A percentile compares a stretch with the other conserved stretches of the same genome.
phyloP scores from a whole-genome alignment of 2,113 vertebrate genomes.

The Megaceryle torquata region DNA sequence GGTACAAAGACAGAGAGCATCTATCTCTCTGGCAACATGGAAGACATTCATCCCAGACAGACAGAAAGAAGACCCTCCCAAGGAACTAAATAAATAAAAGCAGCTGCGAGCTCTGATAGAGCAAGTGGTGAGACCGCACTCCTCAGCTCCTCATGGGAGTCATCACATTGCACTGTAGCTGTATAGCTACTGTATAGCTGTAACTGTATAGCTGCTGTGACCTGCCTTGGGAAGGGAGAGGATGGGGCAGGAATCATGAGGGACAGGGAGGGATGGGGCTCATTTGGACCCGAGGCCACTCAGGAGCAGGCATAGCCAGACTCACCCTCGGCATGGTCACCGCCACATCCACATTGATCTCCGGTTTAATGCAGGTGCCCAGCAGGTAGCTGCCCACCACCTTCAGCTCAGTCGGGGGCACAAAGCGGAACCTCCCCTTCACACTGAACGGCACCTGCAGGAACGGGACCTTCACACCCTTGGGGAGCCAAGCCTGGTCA shows the following conservation, averaged over 20 bases:
- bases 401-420: constrained; percentile 80
- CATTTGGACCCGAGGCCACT: not conserved
- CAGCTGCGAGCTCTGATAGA: not conserved
- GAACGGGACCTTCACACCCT: constrained; percentile 82
- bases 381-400: constrained; percentile 94
- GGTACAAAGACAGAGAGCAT: not conserved
- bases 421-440: constrained; percentile 88
- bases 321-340: constrained; percentile 90
- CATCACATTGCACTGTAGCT: not conserved
- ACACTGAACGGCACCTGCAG: constrained; percentile 82
- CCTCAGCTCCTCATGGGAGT: accelerated
- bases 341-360: constrained; percentile 85
- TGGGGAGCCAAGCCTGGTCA: constrained; percentile 86
- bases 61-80: not conserved
- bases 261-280: not conserved
- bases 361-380: constrained; percentile 87
- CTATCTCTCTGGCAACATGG: not conserved
- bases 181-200: too few relatives aligned
- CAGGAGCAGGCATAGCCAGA: not conserved
- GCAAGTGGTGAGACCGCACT: accelerated
- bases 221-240: not conserved
- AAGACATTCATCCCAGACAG: not conserved
- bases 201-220: not conserved
- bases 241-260: accelerated
- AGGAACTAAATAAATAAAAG: not conserved